phyloP scores from a whole-genome alignment of 2,888 invertebrate species.

The Cenopis cana region DNA sequence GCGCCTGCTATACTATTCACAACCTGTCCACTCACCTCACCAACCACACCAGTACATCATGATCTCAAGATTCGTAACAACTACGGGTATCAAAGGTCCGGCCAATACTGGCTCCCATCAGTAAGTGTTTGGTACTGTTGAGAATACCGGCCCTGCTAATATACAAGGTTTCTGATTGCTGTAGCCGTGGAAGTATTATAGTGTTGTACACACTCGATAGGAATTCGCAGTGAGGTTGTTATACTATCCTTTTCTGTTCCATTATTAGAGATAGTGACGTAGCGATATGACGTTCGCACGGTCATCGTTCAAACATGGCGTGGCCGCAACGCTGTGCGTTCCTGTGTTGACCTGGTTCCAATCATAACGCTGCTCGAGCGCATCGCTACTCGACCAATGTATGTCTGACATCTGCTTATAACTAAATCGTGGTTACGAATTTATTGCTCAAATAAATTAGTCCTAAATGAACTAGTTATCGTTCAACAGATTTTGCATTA shows the following conservation, averaged over 20 bases:
- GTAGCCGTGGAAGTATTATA: neutral
- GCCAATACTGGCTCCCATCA: neutral
- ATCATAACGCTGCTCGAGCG: neutral
- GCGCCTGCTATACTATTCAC: neutral
- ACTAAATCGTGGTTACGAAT: neutral
- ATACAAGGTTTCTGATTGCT: constrained; percentile 6
- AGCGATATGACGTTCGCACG: neutral
- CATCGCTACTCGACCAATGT: neutral
- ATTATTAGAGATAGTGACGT: constrained; percentile 5
- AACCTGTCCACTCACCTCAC: neutral
- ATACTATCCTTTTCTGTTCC: neutral
- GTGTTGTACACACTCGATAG: neutral
- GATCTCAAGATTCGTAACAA: neutral
- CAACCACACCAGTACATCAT: neutral
- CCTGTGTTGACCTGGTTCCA: neutral
- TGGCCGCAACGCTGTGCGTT: neutral
- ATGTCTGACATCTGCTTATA: neutral
- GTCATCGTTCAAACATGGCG: constrained; percentile 10
- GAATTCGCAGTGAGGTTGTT: neutral
- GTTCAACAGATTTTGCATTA: no score
- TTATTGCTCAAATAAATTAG: neutral
- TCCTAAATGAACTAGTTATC: neutral
- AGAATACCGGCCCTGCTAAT: constrained; percentile 1
- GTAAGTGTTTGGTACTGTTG: neutral
- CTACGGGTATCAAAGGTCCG: neutral